phyloP scores from a whole-genome alignment of 1,140 invertebrate species.

The Globodera rostochiensis region DNA sequence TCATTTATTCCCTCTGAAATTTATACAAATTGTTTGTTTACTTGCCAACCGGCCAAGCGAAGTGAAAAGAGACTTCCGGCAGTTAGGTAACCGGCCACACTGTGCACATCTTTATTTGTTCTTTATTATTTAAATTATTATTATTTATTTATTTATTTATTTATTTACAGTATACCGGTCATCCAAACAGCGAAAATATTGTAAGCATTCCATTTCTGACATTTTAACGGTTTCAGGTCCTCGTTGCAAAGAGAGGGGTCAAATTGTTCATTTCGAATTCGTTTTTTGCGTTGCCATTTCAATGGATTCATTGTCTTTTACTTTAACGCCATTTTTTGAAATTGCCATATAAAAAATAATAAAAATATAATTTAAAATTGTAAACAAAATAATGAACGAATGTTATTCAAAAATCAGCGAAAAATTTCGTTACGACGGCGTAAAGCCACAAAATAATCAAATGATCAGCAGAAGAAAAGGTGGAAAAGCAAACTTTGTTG shows the following conservation, averaged over 20 bases:
- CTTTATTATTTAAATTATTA: neutral
- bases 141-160: neutral
- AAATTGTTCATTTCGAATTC: neutral
- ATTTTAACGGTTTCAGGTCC: neutral
- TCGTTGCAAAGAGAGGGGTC: neutral
- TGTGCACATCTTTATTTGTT: neutral
- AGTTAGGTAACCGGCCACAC: constrained; percentile 11
- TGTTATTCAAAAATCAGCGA: too few species aligned
- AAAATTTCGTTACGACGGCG: neutral
- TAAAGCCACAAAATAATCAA: neutral
- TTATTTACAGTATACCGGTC: neutral
- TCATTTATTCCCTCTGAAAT: too few species aligned
- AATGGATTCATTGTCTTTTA: neutral
- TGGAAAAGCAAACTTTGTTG: constrained; percentile 1
- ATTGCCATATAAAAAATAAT: too few species aligned
- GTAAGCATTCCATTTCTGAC: neutral
- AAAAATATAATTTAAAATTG: too few species aligned
- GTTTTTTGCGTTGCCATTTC: neutral
- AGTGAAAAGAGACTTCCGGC: constrained; percentile 1
- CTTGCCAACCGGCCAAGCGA: constrained; percentile 7
- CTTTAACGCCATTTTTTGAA: neutral
- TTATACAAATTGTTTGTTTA: neutral
- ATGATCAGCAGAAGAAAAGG: neutral
- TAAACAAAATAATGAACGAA: too few species aligned
- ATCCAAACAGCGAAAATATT: constrained; percentile 13